Base-by-base conservation (phyloP, 2,888 invertebrate genomes). In the Netelia virgata region DNA sequence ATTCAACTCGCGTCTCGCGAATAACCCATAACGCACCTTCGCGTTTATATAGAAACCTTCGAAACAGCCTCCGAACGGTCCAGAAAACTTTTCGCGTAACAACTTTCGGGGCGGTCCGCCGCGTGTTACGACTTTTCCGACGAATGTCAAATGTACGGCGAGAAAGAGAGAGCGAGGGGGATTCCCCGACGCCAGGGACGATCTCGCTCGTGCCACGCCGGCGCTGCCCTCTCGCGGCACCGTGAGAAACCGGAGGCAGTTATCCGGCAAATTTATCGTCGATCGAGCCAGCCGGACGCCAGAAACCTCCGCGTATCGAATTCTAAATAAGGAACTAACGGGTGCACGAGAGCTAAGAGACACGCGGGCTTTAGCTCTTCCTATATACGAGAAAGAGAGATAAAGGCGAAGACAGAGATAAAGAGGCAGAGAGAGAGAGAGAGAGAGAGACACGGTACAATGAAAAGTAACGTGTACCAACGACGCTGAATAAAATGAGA, bases 181-280 rank as follows among this genome's bases (percentile, higher is more conserved):
- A 63, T 63, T 28, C 63, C 28, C 63, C 28, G 36, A 63, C 3
- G 0, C 28, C 14, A 20, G 23, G 14, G 61, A 28, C 70, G 16
- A 70, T 53, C 55, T 41, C 18, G 14, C 10, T 16, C 18, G 55
- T 72, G 28, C 41, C 11, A 36, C 36, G 36, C 18, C 20, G 66
- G 20, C 6, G 36, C 20, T n/a, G 16, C 59, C n/a, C 28, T 55
- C 18, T 50, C 20, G 28, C 50, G 68, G 8, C 57, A 5, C 14
- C 20, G 41, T 41, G 43, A 41, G 59, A 73, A 41, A 20, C 41
- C 36, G 50, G 57, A 57, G 72, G 55, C 50, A 72, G 53, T 78
- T 74, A 63, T 43, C 66, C 55, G 78, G 68, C 59, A 80, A 86
- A 86, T 84, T 80, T 86, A 86, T 86, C 74, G 78, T 75, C 84